Evolutionary conservation across 2,797 vertebrate species (phyloP).

Genomic region (Centroberyx gerrardi): DNA sequence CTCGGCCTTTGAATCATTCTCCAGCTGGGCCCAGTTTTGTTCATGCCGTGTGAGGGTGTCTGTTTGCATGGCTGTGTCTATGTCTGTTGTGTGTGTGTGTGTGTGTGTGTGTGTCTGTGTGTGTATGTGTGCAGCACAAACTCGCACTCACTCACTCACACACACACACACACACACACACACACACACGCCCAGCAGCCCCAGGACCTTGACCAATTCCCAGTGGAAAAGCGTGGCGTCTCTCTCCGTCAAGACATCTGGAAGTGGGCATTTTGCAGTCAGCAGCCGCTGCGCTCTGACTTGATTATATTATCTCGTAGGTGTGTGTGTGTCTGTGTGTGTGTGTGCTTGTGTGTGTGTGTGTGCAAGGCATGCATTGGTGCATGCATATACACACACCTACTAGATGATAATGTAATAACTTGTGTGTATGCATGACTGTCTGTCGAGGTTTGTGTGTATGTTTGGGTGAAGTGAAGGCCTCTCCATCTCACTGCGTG

Average conservation of each 20-base stretch:
- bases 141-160: neutral
- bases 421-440: conserved; percentile 44
- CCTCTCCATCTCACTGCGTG: neutral
- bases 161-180: conserved; percentile 33
- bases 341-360: conserved; percentile 10
- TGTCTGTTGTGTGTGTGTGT: conserved; percentile 63
- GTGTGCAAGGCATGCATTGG: conserved; percentile 30
- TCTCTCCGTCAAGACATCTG: conserved; percentile 92
- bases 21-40: conserved; percentile 84
- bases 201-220: conserved; percentile 88
- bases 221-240: conserved; percentile 86
- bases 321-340: conserved; percentile 32
- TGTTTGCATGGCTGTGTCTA: conserved; percentile 77
- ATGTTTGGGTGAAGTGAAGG: conserved; percentile 67
- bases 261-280: conserved; percentile 92
- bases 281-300: conserved; percentile 92
- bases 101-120: conserved; percentile 55
- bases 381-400: conserved; percentile 5
- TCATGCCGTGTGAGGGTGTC: conserved; percentile 84
- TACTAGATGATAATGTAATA: conserved; percentile 57
- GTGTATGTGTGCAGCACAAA: conserved; percentile 20
- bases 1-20: conserved; percentile 83
- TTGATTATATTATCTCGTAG: conserved; percentile 93
- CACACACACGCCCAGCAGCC: conserved; percentile 67
- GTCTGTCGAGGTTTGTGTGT: conserved; percentile 25